Evolutionary conservation across 1,140 invertebrate species (phyloP), one percentile per base, ranked within the genome.

Genomic region (Episyrphus balteatus): DNA sequence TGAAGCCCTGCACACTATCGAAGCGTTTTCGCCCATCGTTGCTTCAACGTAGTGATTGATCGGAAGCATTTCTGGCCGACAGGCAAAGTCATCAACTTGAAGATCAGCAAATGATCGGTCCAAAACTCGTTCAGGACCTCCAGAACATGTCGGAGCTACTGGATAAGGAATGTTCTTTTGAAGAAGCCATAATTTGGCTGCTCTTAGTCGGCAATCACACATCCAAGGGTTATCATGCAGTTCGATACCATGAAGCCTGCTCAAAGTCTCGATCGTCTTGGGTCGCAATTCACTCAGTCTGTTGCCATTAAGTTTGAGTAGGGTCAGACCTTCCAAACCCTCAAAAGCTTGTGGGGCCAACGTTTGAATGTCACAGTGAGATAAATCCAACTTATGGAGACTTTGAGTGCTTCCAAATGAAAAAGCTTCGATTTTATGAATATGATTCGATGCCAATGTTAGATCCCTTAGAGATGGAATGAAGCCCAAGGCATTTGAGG

Each of bases 221-320:
- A 81, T 75, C 90, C 90, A 93, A 0, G 86, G 88, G 71, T 95
- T 95, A 46, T 89, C 86, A 52, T 93, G 88, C 34, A 94, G 69
- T 59, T 90, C 86, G 46, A 93, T 82, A 33, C 84, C 86, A 56
- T 86, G 82, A 6, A 93, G 73, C 18, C 82, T 80, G 44, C 74
- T 78, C 10, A 88, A 56, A 6, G 79, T 78, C 52, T 87, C 82
- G 19, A 88, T 80, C 0, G 84, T 86, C 18, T 75, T 77, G 1
- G 81, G 74, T 18, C 80, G 71, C 21, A 91, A 68, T 34, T 83
- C 84, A 17, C 77, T 76, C 18, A 94, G 69, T 50, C 78, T 75
- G 62, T 94, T 94, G 47, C 82, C 80, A 61, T 88, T 86, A 40
- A 94, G 59, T 58, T 86, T 88, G 15, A 92, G 71, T 37, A 92